These are phyloP conservation scores for Antheraea yamamai DNA, from an alignment of 2,888 invertebrate genomes.

Conservation along the genomic window DNA sequence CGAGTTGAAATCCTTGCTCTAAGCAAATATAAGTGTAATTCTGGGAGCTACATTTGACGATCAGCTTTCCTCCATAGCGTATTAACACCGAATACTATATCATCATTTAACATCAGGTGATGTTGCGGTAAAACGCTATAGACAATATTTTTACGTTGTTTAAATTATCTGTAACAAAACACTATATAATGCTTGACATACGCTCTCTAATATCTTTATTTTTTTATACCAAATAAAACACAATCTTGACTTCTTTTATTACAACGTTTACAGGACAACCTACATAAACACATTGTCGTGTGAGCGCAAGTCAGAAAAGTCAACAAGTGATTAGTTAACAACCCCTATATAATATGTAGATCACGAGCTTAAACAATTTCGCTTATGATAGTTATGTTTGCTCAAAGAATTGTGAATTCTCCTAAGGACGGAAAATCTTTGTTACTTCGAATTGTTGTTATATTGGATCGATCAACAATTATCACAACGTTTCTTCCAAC, in stretches of 20 bases:
- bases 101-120: too few species aligned
- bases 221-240: background rate
- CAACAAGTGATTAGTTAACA: constrained; percentile 1
- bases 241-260: background rate
- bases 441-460: background rate
- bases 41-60: too few species aligned
- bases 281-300: background rate
- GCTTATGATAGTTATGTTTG: background rate
- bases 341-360: background rate
- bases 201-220: too few species aligned
- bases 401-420: background rate
- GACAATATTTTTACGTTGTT: too few species aligned
- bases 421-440: background rate
- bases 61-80: too few species aligned
- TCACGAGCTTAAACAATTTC: background rate
- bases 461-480: background rate
- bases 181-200: too few species aligned
- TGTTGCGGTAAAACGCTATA: too few species aligned
- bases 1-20: too few species aligned
- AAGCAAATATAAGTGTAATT: too few species aligned
- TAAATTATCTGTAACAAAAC: too few species aligned
- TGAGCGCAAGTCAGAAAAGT: background rate
- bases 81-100: too few species aligned
- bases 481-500: too few species aligned
- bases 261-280: background rate